Evolutionary conservation across 2,113 vertebrate species (phyloP).

Genomic region (Notothenia rossii): DNA sequence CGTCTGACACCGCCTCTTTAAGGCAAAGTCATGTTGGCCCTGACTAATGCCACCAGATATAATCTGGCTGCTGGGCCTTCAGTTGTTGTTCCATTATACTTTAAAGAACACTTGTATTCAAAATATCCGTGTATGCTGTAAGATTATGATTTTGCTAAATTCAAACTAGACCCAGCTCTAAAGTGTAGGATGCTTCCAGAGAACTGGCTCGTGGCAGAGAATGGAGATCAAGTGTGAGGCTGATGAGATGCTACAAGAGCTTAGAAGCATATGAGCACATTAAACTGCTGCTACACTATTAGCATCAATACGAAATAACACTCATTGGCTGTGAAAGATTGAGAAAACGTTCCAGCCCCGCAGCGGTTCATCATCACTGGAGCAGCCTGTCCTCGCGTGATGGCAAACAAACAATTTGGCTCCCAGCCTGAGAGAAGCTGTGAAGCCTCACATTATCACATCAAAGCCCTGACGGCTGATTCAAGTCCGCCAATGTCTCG

Average conservation of each 20-base stretch:
- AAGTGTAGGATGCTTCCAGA: background rate
- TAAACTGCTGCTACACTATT: background rate
- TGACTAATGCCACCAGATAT: background rate
- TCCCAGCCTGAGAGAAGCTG: background rate
- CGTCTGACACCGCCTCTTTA: no score
- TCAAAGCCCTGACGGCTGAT: background rate
- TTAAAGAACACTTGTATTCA: background rate
- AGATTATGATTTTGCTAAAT: background rate
- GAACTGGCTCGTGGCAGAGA: background rate
- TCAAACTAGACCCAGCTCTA: background rate
- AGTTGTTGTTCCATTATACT: background rate
- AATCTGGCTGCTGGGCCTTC: background rate
- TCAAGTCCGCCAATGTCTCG: background rate
- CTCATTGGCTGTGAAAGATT: conserved; percentile 6
- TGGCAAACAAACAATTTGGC: conserved; percentile 5
- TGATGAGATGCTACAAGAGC: background rate
- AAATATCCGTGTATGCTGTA: background rate
- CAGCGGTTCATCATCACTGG: background rate
- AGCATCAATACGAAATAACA: background rate
- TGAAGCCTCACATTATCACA: background rate
- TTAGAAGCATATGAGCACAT: background rate
- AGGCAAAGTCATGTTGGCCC: no score
- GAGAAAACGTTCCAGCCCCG: conserved; percentile 15
- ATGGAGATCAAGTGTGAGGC: background rate
- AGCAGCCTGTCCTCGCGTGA: conserved; percentile 14